phyloP scores from a whole-genome alignment of 2,113 vertebrate species.

The Halcyon malimbica region DNA sequence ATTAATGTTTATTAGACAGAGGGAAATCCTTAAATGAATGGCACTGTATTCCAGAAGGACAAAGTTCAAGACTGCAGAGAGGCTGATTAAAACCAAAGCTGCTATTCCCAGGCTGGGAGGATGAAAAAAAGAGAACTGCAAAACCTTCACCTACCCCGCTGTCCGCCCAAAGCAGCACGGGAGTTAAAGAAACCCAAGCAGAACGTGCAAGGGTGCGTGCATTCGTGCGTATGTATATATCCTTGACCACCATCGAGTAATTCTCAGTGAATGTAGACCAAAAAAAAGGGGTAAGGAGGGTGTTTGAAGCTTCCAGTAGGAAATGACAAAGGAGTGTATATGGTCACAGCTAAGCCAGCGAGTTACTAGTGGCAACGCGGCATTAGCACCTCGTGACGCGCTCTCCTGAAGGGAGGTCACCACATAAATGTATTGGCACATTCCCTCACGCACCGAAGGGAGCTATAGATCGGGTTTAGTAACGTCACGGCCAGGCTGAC shows the following conservation, averaged over 20 bases:
- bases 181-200: background rate
- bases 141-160: background rate
- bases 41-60: conserved; percentile 23
- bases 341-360: background rate
- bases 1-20: conserved; percentile 55
- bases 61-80: conserved; percentile 39
- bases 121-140: background rate
- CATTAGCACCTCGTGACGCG: accelerated
- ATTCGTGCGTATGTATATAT: accelerated
- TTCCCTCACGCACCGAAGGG: background rate
- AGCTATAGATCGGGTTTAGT: background rate
- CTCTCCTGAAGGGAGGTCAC: background rate
- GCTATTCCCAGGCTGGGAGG: background rate
- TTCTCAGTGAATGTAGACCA: background rate
- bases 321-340: background rate
- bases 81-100: conserved; percentile 49
- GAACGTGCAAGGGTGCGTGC: background rate
- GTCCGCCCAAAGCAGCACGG: background rate
- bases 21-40: conserved; percentile 49
- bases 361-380: background rate
- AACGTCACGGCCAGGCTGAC: background rate
- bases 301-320: background rate
- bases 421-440: accelerated
- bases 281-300: background rate
- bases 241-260: background rate